phyloP scores from a whole-genome alignment of 2,113 vertebrate species.

The Marcusenius ussheri region DNA sequence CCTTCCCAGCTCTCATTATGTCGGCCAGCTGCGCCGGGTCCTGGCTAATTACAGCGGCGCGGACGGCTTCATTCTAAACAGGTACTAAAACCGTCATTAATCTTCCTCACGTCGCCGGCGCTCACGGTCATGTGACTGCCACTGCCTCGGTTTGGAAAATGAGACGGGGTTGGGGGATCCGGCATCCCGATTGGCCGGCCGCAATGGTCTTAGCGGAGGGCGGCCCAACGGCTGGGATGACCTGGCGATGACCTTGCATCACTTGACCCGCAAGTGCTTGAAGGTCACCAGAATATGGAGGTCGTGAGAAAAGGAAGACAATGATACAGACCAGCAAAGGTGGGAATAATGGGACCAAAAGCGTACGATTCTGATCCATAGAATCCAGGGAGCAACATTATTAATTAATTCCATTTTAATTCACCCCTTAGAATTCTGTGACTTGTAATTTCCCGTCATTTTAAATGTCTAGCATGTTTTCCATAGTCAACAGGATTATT shows the following conservation, averaged over 20 bases:
- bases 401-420: not conserved
- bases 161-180: not conserved
- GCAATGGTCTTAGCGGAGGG: constrained; percentile 1
- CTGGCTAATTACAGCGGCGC: constrained; percentile 30
- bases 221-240: constrained; percentile 7
- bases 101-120: constrained; percentile 21
- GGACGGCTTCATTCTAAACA: constrained; percentile 39
- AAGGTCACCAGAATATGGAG: constrained; percentile 14
- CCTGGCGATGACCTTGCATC: constrained; percentile 21
- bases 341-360: not conserved
- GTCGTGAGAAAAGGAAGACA: not conserved
- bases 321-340: not conserved
- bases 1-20: constrained; percentile 27
- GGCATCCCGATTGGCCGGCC: not conserved
- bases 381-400: not conserved
- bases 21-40: constrained; percentile 28
- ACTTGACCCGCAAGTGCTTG: constrained; percentile 13
- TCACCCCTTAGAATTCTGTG: not conserved
- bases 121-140: constrained; percentile 26
- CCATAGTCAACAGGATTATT: not conserved
- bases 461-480: not conserved
- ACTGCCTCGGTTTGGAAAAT: constrained; percentile 5
- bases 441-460: not conserved
- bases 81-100: constrained; percentile 34
- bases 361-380: not conserved